Conservation (phyloP, 2,797 vertebrate species). For the Strix occidentalis region DNA sequence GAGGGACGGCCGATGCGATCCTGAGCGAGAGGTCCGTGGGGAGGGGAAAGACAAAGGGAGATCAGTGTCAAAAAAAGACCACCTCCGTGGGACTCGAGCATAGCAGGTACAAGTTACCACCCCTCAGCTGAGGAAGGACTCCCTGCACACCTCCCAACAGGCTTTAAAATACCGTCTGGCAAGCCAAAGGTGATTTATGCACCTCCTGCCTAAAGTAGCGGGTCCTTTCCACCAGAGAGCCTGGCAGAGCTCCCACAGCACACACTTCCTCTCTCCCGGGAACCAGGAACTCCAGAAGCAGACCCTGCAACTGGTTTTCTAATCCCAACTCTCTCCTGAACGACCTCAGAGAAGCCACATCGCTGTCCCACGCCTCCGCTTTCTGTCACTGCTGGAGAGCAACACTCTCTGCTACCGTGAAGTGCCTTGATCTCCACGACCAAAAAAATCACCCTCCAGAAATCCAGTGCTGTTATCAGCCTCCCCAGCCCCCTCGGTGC, state of each 20-base stretch:
- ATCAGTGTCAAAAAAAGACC: fast-evolving
- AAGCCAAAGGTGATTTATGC: neutral
- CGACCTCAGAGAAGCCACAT: neutral
- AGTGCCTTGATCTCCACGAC: fast-evolving
- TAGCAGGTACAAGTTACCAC: too few species aligned
- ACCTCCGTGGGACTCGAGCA: fast-evolving
- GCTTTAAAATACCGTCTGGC: neutral
- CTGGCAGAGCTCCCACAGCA: neutral
- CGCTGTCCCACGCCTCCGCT: fast-evolving
- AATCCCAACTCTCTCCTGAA: neutral
- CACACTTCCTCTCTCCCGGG: neutral
- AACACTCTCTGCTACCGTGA: neutral
- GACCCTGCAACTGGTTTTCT: neutral
- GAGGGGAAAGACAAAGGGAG: fast-evolving
- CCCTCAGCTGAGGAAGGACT: neutral
- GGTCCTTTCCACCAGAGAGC: neutral
- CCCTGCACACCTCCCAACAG: neutral
- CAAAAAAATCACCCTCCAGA: neutral
- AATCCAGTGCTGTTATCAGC: neutral
- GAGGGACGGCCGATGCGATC: constrained; percentile 97
- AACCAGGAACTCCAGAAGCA: neutral
- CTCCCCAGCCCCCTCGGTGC: neutral
- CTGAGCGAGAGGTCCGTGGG: neutral
- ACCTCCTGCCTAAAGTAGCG: neutral
- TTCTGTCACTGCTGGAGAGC: fast-evolving